A percentile compares a stretch with the other conserved stretches of the same genome.
These are phyloP conservation scores for Corvus hawaiiensis DNA, from an alignment of 2,113 vertebrate genomes.

Conservation along the genomic window DNA sequence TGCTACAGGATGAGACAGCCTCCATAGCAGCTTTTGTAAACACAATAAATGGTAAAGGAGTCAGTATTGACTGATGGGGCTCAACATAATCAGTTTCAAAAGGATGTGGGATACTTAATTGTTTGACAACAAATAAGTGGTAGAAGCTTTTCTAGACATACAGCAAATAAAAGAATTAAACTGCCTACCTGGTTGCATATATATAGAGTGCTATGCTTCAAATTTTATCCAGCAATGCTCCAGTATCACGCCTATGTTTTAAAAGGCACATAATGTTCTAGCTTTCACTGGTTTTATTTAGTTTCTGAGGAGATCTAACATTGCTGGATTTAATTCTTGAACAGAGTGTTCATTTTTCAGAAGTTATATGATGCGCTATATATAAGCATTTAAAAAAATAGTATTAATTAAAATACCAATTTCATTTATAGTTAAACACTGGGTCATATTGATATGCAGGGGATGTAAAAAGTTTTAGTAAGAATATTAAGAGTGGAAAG, in stretches of 20 bases:
- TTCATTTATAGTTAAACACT: not conserved
- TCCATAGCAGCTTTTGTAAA: constrained; percentile 17
- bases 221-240: not conserved
- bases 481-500: not conserved
- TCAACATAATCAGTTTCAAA: not conserved
- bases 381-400: not conserved
- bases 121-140: not conserved
- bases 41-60: not conserved
- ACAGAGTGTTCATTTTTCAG: not conserved
- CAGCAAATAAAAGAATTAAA: not conserved
- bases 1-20: constrained; percentile 3
- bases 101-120: not conserved
- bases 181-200: not conserved
- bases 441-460: not conserved
- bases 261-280: not conserved
- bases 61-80: not conserved
- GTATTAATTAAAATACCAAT: not conserved
- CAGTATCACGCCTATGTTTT: not conserved
- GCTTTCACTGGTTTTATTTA: not conserved
- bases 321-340: not conserved
- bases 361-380: not conserved
- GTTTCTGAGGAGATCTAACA: not conserved
- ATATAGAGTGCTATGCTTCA: not conserved
- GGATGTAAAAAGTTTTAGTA: not conserved
- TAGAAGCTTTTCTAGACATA: not conserved